Base-by-base conservation (phyloP, 2,113 vertebrate genomes). In the Rafetus swinhoei region DNA sequence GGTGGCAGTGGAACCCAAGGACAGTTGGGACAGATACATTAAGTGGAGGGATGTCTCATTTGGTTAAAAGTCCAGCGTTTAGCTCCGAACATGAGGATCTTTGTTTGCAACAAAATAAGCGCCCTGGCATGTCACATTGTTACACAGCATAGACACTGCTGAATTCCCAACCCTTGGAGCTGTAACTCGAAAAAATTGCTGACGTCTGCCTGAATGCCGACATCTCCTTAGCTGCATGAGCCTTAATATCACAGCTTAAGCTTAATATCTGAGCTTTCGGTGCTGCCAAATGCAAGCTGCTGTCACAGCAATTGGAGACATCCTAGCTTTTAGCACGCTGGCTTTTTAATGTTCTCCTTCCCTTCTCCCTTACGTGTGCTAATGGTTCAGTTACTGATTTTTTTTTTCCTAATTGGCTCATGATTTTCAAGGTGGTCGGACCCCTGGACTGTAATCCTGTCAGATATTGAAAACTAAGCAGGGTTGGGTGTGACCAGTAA, bases 141-240 rank as follows among this genome's bases (percentile, higher is more conserved):
- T 82, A 29, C 79, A 81, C 85, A 88, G 79, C 29, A 89, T 87
- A 95, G 90, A 55, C 74, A 60, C 59, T 95, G 90, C 83, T 94
- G 93, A 56, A 91, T 96, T 94, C 32, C 85, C 65, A 95, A 79
- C 87, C 83, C 79, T 90, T 87, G 59, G 94, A 83, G 93, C 83
- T 95, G 65, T 87, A 93, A 59, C 74, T 94, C 1, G 14, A 94
- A 94, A 93, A 91, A 94, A 82, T 52, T 89, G 94, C 94, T 96
- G 95, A 96, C 0, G 24, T 96, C 90, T 89, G 85, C 87, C 88
- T 95, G 92, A 97, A 97, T 96, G 95, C 90, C 91, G 87, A 0
- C 90, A 92, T 96, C 85, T 93, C 91, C 85, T 93, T 88, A 96
- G 94, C 86, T 0, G 0, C 87, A 4, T 79, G 82, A 95, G 55